These are phyloP conservation scores for Scylla paramamosain DNA, from an alignment of 1,140 invertebrate species.

Conservation along the genomic window DNA sequence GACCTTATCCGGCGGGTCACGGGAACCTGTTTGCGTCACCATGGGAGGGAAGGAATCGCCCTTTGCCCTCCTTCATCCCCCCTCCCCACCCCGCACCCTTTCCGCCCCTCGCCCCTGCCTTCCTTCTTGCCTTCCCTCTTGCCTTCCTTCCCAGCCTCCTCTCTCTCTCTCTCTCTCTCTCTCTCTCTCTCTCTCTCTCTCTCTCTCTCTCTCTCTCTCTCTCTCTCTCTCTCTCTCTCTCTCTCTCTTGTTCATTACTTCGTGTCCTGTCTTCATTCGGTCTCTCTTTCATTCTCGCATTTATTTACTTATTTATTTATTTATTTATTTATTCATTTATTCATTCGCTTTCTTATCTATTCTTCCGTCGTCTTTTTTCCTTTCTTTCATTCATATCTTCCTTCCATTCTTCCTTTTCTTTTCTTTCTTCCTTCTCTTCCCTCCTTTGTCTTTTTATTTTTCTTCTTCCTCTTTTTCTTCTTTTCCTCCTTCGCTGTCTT, in stretches of 20 bases:
- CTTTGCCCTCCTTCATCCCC: background rate
- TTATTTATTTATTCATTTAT: no score
- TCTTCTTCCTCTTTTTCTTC: background rate
- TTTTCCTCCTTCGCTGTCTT: background rate
- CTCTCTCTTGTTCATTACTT: no score
- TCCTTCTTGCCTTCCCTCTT: background rate
- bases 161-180: background rate
- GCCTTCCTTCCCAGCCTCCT: background rate
- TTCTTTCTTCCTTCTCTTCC: background rate
- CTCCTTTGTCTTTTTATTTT: no score
- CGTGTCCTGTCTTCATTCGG: no score
- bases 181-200: background rate
- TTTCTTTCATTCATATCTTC: background rate
- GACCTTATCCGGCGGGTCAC: background rate
- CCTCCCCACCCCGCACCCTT: background rate
- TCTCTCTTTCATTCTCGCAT: background rate
- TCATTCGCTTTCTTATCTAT: background rate
- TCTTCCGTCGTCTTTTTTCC: no score
- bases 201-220: background rate
- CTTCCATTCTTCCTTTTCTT: background rate
- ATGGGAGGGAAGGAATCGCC: background rate
- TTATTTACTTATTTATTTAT: no score
- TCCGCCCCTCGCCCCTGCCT: background rate
- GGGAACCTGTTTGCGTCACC: background rate
- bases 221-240: background rate